These are phyloP conservation scores for Geotrypetes seraphini DNA, from an alignment of 2,797 vertebrate genomes.

Conservation along the genomic window DNA sequence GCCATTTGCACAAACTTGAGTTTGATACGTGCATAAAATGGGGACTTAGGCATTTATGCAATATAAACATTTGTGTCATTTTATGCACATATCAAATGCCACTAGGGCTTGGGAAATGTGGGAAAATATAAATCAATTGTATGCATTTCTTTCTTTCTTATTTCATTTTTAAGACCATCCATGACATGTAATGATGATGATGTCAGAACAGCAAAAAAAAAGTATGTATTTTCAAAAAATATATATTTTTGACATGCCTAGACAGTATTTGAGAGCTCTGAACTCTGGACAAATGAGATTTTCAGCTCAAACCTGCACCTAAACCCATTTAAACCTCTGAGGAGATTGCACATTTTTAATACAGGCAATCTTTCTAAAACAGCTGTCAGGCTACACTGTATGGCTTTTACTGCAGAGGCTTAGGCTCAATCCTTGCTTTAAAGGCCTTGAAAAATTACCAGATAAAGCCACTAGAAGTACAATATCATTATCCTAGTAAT, in stretches of 20 bases:
- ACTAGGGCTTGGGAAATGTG: too few relatives aligned
- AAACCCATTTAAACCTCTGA: slow-evolving; percentile 16
- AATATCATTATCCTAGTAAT: neutral
- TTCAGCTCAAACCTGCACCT: slow-evolving; percentile 9
- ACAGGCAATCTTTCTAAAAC: slow-evolving; percentile 6
- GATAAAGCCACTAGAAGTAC: neutral
- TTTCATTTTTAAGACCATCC: too few relatives aligned
- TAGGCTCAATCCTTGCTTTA: neutral
- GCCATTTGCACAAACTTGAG: too few relatives aligned
- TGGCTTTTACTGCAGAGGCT: neutral
- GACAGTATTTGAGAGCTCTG: neutral
- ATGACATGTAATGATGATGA: too few relatives aligned
- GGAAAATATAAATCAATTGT: too few relatives aligned
- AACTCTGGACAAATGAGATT: slow-evolving; percentile 10
- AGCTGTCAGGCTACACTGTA: neutral
- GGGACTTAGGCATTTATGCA: too few relatives aligned
- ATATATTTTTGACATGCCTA: neutral
- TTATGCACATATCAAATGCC: too few relatives aligned
- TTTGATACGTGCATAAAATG: too few relatives aligned
- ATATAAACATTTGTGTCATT: too few relatives aligned
- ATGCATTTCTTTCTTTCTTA: too few relatives aligned
- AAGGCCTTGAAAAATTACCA: neutral
- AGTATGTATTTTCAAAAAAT: neutral
- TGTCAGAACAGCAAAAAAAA: neutral
- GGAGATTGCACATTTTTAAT: slow-evolving; percentile 14